Evolutionary conservation across 2,888 invertebrate genomes (phyloP).

Genomic region (Proisotoma minuta): DNA sequence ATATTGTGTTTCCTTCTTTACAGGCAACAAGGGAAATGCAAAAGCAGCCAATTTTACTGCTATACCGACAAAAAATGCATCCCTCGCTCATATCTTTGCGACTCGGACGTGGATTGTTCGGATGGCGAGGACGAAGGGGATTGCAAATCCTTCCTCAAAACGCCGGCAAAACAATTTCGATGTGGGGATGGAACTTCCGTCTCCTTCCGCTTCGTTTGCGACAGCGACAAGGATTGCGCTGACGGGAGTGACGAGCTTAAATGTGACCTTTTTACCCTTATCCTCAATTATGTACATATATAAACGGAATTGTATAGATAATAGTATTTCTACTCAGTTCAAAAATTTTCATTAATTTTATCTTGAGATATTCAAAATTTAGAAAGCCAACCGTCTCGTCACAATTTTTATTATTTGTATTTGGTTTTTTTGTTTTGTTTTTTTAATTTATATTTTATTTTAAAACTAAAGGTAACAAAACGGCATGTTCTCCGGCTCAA

Average conservation of each 20-base stretch:
- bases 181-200: slow-evolving; percentile 23
- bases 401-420: too few relatives aligned
- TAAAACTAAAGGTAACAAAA: neutral
- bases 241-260: slow-evolving; percentile 13
- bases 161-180: slow-evolving; percentile 16
- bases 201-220: slow-evolving; percentile 7
- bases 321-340: too few relatives aligned
- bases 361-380: too few relatives aligned
- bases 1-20: too few relatives aligned
- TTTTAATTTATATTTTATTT: too few relatives aligned
- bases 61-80: slow-evolving; percentile 6
- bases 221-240: slow-evolving; percentile 16
- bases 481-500: neutral
- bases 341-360: too few relatives aligned
- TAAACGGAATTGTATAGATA: too few relatives aligned
- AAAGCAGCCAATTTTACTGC: slow-evolving; percentile 16
- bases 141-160: slow-evolving; percentile 12
- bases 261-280: too few relatives aligned
- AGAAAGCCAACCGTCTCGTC: too few relatives aligned
- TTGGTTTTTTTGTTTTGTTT: neutral
- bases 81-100: slow-evolving; percentile 11
- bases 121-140: slow-evolving; percentile 18
- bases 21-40: too few relatives aligned
- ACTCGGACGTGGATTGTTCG: slow-evolving; percentile 9
- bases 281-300: too few relatives aligned